Conservation (phyloP, 2,888 invertebrate genomes). For the Glyphotaelius pellucidus region DNA sequence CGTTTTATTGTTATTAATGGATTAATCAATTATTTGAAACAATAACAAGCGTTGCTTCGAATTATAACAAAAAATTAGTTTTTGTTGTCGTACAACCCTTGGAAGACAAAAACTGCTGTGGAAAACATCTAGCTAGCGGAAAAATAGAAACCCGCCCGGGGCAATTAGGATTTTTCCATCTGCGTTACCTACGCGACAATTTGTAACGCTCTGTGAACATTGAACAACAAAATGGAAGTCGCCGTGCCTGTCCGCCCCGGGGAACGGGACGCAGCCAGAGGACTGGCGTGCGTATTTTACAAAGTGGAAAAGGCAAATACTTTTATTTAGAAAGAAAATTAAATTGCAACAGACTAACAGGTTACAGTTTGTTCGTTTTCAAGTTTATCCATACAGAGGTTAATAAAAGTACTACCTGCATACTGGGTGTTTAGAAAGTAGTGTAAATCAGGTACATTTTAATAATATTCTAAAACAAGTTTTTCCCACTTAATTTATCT, state of each 20-base stretch:
- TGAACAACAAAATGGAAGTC: constrained; percentile 27
- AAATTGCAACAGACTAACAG: background rate
- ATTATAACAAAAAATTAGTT: background rate
- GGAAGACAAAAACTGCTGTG: background rate
- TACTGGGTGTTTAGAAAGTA: background rate
- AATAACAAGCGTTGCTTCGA: background rate
- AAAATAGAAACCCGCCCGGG: background rate
- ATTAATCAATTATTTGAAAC: too few species aligned
- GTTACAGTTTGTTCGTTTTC: background rate
- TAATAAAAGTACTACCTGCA: background rate
- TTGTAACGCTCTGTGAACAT: constrained; percentile 24
- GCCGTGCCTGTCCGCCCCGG: background rate
- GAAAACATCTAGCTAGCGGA: background rate
- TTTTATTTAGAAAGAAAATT: background rate
- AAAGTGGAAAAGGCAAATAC: background rate
- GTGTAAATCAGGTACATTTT: too few species aligned
- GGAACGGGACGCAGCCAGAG: background rate
- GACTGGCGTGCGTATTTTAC: background rate
- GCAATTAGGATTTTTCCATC: constrained; percentile 21
- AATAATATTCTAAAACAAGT: too few species aligned
- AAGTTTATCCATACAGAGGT: background rate
- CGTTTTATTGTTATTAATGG: too few species aligned
- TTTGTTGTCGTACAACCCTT: background rate
- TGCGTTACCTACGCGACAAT: constrained; percentile 23
- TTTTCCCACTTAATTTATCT: too few species aligned